phyloP scores from a whole-genome alignment of 92 coral and sea anemone species.

The Phenganax marumi region DNA sequence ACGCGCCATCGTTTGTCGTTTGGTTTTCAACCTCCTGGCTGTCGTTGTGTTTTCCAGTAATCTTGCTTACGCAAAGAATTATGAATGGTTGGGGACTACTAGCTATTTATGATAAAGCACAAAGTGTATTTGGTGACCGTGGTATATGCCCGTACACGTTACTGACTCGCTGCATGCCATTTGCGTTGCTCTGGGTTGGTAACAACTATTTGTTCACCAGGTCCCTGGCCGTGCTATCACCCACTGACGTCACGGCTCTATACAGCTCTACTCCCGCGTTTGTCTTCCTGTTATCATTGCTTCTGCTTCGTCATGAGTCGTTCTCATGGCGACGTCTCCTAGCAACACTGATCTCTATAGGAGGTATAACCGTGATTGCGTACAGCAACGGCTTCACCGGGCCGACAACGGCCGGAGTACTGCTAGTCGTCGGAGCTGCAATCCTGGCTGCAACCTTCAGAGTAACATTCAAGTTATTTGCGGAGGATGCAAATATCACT shows the following conservation, averaged over 20 bases:
- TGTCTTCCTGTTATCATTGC: constrained; percentile 73
- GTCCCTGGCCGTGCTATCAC: constrained; percentile 68
- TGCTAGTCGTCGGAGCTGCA: constrained; percentile 69
- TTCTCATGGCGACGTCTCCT: constrained; percentile 54
- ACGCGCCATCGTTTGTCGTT: constrained; percentile 74
- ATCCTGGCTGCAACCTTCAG: constrained; percentile 78
- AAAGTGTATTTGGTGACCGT: constrained; percentile 58
- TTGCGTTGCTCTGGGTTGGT: constrained; percentile 73
- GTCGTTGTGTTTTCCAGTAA: constrained; percentile 68
- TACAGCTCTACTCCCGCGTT: constrained; percentile 79
- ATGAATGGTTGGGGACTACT: constrained; percentile 38
- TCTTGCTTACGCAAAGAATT: constrained; percentile 50
- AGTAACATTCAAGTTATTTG: constrained; percentile 52
- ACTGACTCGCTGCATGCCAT: constrained; percentile 64
- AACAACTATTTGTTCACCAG: constrained; percentile 69
- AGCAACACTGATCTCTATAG: constrained; percentile 70
- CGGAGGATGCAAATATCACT: constrained; percentile 3
- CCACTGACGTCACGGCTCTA: constrained; percentile 85
- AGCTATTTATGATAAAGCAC: constrained; percentile 51
- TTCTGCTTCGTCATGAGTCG: constrained; percentile 65
- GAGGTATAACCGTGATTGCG: constrained; percentile 85
- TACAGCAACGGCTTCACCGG: constrained; percentile 81
- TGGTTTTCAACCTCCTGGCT: constrained; percentile 87
- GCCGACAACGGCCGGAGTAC: constrained; percentile 64
- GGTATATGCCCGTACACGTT: constrained; percentile 62